phyloP scores from a whole-genome alignment of 1,140 invertebrate genomes.

The Penaeus indicus region DNA sequence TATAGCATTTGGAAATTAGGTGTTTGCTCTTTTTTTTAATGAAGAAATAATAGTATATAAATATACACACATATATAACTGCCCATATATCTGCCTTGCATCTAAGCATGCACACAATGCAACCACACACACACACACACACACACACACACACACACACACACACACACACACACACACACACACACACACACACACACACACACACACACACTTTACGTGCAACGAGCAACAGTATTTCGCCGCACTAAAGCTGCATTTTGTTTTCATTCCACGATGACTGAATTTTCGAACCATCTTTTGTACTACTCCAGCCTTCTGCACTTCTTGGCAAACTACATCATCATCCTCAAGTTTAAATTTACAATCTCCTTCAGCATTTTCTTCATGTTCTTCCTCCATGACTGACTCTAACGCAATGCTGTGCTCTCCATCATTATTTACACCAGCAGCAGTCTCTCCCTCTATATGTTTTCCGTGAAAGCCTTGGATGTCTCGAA shows the following conservation, averaged over 20 bases:
- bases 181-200: too few relatives aligned
- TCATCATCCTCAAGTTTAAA: neutral
- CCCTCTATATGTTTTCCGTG: conserved; percentile 34
- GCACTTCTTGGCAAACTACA: neutral
- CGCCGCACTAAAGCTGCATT: conserved; percentile 27
- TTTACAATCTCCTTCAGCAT: neutral
- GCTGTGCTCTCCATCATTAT: too few relatives aligned
- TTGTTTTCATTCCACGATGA: neutral
- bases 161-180: too few relatives aligned
- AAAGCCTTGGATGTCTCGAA: conserved; percentile 71
- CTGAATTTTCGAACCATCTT: conserved; percentile 29
- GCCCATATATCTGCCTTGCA: too few relatives aligned
- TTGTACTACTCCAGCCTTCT: conserved; percentile 12
- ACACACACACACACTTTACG: too few relatives aligned
- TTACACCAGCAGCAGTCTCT: neutral
- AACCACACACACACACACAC: conserved; percentile 3
- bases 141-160: neutral
- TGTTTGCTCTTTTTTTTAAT: too few relatives aligned
- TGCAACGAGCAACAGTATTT: conserved; percentile 55
- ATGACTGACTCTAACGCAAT: neutral
- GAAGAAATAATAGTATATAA: too few relatives aligned
- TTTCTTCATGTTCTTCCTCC: conserved; percentile 2
- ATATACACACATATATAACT: neutral
- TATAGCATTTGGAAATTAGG: too few relatives aligned
- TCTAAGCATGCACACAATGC: neutral